These are phyloP conservation scores for Charadrius vociferus DNA, from an alignment of 2,113 vertebrate species.

Conservation along the genomic window DNA sequence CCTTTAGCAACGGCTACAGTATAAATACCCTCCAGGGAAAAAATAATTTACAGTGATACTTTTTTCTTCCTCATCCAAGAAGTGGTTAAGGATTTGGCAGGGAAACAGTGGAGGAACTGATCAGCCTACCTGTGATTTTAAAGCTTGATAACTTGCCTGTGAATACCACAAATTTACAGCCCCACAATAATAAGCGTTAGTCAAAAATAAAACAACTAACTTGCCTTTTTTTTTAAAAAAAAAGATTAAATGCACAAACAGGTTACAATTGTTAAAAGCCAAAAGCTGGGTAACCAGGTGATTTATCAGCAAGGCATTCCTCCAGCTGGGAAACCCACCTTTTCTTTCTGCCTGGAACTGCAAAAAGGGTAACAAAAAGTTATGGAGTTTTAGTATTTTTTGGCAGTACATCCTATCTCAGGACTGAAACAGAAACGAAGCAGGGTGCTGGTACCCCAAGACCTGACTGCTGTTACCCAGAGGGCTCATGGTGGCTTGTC, in stretches of 20 bases:
- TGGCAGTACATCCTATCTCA: not conserved
- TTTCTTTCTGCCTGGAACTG: not conserved
- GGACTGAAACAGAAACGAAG: not conserved
- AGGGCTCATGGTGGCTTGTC: not conserved
- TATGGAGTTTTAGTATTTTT: not conserved
- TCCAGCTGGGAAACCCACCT: not conserved
- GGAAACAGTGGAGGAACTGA: not conserved
- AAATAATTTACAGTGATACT: not conserved
- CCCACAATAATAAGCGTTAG: not conserved
- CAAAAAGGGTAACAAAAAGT: not conserved
- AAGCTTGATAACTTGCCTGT: not conserved
- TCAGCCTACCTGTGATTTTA: not conserved
- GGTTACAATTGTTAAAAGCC: not conserved
- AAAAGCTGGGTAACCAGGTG: not conserved
- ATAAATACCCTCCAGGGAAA: not conserved
- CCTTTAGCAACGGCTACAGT: not conserved
- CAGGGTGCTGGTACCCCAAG: accelerated
- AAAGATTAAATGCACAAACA: not conserved
- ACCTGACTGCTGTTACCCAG: accelerated
- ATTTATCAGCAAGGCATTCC: not conserved
- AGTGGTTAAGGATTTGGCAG: conserved; percentile 13
- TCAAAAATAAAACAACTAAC: not conserved
- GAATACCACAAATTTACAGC: not conserved
- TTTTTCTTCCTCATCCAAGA: conserved; percentile 16
- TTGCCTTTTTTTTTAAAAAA: not conserved